Conservation (phyloP, 2,113 vertebrate genomes). For the Tylochromis polylepis region DNA sequence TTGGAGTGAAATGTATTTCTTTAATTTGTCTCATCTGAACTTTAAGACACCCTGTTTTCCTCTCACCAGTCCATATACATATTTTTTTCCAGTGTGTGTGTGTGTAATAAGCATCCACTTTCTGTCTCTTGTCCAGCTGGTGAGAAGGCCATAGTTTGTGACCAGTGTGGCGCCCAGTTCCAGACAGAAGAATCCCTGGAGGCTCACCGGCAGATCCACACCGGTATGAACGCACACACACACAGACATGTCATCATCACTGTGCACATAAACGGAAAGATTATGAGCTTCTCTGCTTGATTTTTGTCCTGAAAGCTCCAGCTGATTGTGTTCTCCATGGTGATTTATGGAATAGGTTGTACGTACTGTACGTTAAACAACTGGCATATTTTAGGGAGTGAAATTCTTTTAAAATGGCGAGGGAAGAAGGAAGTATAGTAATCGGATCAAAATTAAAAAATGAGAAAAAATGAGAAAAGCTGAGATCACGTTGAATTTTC, state of each 20-base stretch:
- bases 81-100: neutral
- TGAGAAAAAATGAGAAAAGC: neutral
- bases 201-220: slow-evolving; percentile 91
- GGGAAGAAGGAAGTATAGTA: neutral
- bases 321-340: neutral
- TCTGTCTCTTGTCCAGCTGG: slow-evolving; percentile 75
- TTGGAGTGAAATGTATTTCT: neutral
- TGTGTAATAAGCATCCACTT: neutral
- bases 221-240: slow-evolving; percentile 75
- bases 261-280: neutral
- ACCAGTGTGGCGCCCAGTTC: slow-evolving; percentile 97
- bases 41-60: neutral
- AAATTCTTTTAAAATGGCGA: neutral
- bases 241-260: neutral
- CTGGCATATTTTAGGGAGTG: neutral
- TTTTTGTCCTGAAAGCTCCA: neutral
- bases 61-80: too few relatives aligned
- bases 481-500: neutral
- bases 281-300: neutral
- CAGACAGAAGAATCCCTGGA: slow-evolving; percentile 95
- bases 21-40: neutral
- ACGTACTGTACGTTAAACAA: neutral
- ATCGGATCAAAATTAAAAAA: neutral
- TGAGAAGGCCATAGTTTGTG: slow-evolving; percentile 94
- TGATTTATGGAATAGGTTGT: neutral